Percentiles rank a stretch among this genome's conserved stretches.
Conservation (phyloP, 2,113 vertebrate genomes). For the Poicephalus gulielmi region DNA sequence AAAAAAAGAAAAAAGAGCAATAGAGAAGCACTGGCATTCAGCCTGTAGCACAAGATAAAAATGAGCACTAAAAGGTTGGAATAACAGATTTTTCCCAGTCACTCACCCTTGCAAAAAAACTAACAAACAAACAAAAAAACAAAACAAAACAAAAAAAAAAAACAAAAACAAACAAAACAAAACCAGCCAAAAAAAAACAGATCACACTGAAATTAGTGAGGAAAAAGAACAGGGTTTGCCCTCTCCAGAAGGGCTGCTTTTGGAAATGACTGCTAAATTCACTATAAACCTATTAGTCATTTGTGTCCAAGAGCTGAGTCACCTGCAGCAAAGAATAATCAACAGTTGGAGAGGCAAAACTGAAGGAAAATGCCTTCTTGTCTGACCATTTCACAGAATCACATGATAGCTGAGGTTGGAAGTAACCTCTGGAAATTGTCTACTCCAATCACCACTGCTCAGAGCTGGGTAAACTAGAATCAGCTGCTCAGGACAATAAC, state of each 20-base stretch:
- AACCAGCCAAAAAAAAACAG: fast-evolving
- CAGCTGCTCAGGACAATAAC: neutral
- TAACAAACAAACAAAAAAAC: neutral
- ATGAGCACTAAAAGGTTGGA: neutral
- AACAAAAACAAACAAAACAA: neutral
- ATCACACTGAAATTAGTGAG: neutral
- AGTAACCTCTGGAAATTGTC: neutral
- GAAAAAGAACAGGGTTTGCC: neutral
- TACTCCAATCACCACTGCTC: neutral
- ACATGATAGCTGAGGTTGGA: neutral
- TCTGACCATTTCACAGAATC: neutral
- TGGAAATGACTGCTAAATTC: neutral
- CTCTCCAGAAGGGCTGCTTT: neutral
- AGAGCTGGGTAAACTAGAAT: neutral
- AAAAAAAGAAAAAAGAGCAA: neutral
- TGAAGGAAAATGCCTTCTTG: constrained; percentile 25
- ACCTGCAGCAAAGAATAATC: neutral
- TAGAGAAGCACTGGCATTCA: neutral
- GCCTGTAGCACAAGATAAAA: neutral
- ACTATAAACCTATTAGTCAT: neutral
- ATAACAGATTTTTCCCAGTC: neutral
- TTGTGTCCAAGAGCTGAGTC: neutral
- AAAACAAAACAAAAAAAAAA: neutral
- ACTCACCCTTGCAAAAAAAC: neutral
- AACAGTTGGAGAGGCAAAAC: neutral